Evolutionary conservation across 2,113 vertebrate genomes (phyloP).

Genomic region (Xenopus tropicalis): UCB_Xtro_10.0 CM004446.2:103699001-103699500

Average conservation of each 20-base stretch:
- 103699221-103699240: constrained; percentile 12
- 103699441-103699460: constrained; percentile 12
- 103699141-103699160: neutral
- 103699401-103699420: constrained; percentile 20
- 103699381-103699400: constrained; percentile 11
- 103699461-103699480: constrained; percentile 10
- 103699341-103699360: constrained; percentile 21
- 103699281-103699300: neutral
- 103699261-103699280: constrained; percentile 3
- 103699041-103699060: no score
- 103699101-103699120: neutral
- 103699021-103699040: no score
- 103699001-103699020: no score
- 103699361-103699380: constrained; percentile 1
- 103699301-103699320: neutral
- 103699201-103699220: neutral
- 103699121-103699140: neutral
- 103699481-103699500: neutral
- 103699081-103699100: no score
- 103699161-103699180: neutral
- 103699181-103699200: constrained; percentile 8
- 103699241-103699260: constrained; percentile 22
- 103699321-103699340: neutral
- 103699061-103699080: no score
- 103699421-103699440: constrained; percentile 13